Evolutionary conservation across 2,888 invertebrate species (phyloP).

Genomic region (Hydrotaea diabolus): DNA sequence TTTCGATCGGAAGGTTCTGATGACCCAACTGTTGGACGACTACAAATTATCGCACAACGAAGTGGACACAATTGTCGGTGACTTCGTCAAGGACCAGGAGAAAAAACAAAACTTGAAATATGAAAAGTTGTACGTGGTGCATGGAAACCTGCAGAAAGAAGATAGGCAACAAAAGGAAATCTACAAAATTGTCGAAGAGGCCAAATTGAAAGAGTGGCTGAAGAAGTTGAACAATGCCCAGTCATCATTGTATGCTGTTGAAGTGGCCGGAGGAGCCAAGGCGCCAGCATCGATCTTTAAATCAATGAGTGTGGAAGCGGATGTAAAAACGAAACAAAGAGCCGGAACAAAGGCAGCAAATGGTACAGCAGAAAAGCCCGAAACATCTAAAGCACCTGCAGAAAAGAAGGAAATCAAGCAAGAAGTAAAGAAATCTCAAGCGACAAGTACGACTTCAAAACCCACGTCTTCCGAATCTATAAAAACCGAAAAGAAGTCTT

Average conservation of each 20-base stretch:
- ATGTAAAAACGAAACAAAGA: slow-evolving; percentile 69
- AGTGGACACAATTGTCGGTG: slow-evolving; percentile 71
- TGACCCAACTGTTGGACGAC: slow-evolving; percentile 77
- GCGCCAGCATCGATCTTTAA: slow-evolving; percentile 73
- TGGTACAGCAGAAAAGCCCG: neutral
- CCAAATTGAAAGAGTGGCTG: slow-evolving; percentile 73
- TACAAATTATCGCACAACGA: slow-evolving; percentile 75
- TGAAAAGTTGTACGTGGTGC: slow-evolving; percentile 73
- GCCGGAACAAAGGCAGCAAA: slow-evolving; percentile 34
- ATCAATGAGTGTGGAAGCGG: slow-evolving; percentile 70
- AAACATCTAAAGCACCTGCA: slow-evolving; percentile 1
- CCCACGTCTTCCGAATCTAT: neutral
- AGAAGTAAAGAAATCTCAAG: slow-evolving; percentile 45
- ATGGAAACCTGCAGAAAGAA: slow-evolving; percentile 60
- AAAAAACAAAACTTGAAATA: slow-evolving; percentile 71
- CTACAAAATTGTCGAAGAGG: slow-evolving; percentile 75
- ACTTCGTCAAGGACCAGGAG: slow-evolving; percentile 73
- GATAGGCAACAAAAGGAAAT: slow-evolving; percentile 69
- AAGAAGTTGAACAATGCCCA: slow-evolving; percentile 72
- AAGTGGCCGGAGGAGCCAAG: slow-evolving; percentile 76
- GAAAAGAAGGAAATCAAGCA: slow-evolving; percentile 63
- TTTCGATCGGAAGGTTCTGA: slow-evolving; percentile 76
- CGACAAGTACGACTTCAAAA: neutral
- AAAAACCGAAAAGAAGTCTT: neutral
- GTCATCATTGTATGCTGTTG: slow-evolving; percentile 75